Conservation (phyloP, 1,140 invertebrate genomes). For the Monomorium pharaonis region DNA sequence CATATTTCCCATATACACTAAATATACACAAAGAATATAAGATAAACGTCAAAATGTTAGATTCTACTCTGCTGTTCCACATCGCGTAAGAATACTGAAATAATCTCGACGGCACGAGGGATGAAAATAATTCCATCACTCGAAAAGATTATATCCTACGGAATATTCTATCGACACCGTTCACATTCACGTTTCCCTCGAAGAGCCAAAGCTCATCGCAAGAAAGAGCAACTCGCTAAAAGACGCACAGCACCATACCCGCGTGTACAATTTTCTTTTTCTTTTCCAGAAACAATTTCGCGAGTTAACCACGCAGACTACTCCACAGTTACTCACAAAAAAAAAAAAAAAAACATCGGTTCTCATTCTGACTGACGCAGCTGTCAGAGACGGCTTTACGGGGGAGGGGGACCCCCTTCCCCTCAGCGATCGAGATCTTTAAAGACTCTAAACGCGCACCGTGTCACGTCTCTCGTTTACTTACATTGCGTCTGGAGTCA, state of each 20-base stretch:
- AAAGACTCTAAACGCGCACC: background rate
- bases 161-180: background rate
- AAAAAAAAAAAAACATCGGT: no score
- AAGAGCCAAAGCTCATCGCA: background rate
- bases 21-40: background rate
- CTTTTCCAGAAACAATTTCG: background rate
- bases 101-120: background rate
- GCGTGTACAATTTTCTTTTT: background rate
- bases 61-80: background rate
- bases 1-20: background rate
- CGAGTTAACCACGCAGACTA: no score
- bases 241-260: background rate
- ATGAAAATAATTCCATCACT: background rate
- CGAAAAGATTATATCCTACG: background rate
- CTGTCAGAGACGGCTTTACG: background rate
- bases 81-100: background rate
- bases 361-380: no score
- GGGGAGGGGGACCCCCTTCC: no score
- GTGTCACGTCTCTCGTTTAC: slow-evolving; percentile 12
- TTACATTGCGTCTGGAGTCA: slow-evolving; percentile 50
- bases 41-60: background rate
- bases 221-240: background rate
- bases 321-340: background rate
- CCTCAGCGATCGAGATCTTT: no score
- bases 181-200: background rate